Conservation (phyloP, 2,113 vertebrate species). For the Gallinago paraguaiae region DNA sequence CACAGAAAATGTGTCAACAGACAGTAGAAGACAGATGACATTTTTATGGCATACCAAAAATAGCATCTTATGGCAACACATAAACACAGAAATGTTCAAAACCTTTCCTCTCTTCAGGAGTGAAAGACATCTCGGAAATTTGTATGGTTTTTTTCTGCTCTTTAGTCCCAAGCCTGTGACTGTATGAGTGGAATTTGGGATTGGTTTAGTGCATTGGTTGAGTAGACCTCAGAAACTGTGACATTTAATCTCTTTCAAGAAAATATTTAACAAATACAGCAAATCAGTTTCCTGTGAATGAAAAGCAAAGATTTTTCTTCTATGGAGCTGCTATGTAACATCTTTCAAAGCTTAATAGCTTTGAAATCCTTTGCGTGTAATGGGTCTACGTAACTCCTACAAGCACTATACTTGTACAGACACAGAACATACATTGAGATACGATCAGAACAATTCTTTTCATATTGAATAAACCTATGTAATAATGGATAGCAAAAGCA, state of each 20-base stretch:
- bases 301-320: neutral
- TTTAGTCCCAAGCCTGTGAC: neutral
- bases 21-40: neutral
- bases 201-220: neutral
- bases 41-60: neutral
- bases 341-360: neutral
- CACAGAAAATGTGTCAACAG: neutral
- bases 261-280: slow-evolving; percentile 7
- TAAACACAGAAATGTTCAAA: neutral
- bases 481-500: neutral
- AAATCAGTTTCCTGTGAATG: neutral
- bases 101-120: neutral
- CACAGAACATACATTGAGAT: neutral
- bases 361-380: neutral
- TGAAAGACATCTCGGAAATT: neutral
- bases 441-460: neutral
- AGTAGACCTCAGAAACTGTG: neutral
- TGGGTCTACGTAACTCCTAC: neutral
- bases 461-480: neutral
- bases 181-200: neutral
- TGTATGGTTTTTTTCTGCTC: neutral
- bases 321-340: neutral
- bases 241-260: neutral
- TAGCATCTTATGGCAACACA: neutral
- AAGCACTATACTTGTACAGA: neutral